Conservation (phyloP, 2,113 vertebrate genomes). For the Pluvialis apricaria region DNA sequence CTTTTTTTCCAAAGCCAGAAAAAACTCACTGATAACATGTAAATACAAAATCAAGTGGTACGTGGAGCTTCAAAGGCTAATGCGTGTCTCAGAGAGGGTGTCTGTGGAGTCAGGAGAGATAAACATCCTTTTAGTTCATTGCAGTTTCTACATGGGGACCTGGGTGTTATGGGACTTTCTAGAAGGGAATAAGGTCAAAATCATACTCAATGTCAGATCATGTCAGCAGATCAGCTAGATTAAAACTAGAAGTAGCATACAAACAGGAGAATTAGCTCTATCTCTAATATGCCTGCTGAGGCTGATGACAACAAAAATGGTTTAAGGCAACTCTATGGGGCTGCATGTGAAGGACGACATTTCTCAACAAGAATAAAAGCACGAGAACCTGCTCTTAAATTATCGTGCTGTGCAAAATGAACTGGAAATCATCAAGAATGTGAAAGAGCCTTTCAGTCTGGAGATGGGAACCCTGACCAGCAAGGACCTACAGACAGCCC, state of each 20-base stretch:
- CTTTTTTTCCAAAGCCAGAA: background rate
- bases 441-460: background rate
- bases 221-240: background rate
- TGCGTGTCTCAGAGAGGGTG: background rate
- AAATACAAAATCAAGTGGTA: background rate
- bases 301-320: background rate
- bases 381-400: background rate
- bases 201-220: background rate
- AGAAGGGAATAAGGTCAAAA: background rate
- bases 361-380: background rate
- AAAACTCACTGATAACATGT: background rate
- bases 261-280: background rate
- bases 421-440: background rate
- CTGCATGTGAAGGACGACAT: background rate
- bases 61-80: background rate
- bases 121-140: background rate
- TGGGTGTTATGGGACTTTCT: background rate
- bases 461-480: background rate
- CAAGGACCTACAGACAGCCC: background rate
- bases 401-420: background rate
- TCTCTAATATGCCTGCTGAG: background rate
- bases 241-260: background rate
- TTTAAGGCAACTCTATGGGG: background rate
- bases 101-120: background rate
- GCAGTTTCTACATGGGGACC: background rate